Evolutionary conservation across 2,888 invertebrate genomes (phyloP).

Genomic region (Tenthredo notha): DNA sequence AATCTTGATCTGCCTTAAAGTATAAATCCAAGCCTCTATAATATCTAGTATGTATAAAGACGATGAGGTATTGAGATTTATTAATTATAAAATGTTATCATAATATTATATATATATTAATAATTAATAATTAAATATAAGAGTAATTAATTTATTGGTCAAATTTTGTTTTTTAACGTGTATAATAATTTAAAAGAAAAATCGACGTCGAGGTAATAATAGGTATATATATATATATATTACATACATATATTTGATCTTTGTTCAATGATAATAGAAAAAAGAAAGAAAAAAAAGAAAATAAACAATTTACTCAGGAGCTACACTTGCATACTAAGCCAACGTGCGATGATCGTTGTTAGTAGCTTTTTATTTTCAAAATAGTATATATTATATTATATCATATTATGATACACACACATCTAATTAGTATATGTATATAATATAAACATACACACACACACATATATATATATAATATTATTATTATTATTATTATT

Average conservation of each 20-base stretch:
- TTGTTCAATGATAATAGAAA: neutral
- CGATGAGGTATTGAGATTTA: conserved; percentile 13
- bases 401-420: too few relatives aligned
- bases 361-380: conserved; percentile 33
- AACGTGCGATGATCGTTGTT: conserved; percentile 20
- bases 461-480: conserved; percentile 7
- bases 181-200: neutral
- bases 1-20: conserved; percentile 41
- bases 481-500: too few relatives aligned
- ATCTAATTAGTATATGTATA: too few relatives aligned
- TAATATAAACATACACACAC: too few relatives aligned
- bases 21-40: neutral
- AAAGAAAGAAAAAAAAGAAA: neutral
- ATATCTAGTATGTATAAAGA: neutral
- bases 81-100: neutral
- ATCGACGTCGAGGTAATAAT: neutral
- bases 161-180: neutral
- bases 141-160: conserved; percentile 16
- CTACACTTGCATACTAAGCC: neutral
- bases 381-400: conserved; percentile 19
- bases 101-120: neutral
- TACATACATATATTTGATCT: conserved; percentile 2
- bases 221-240: neutral
- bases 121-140: conserved; percentile 6
- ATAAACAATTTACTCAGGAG: conserved; percentile 30